These are phyloP conservation scores for Pagetopsis macropterus DNA, from an alignment of 2,797 vertebrate genomes.

Conservation along the genomic window DNA sequence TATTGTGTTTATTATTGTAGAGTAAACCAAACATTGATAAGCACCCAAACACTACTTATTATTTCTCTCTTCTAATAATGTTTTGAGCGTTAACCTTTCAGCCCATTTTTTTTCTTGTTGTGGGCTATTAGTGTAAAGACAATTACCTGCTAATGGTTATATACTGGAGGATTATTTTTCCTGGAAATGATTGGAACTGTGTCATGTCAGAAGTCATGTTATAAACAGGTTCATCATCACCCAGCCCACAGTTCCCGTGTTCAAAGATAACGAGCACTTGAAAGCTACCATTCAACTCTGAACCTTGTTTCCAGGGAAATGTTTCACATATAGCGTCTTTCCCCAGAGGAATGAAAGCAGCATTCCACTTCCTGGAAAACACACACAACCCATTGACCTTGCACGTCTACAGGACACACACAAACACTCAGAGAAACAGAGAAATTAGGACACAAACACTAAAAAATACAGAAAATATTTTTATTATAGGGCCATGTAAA, in stretches of 20 bases:
- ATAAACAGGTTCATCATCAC: slow-evolving; percentile 38
- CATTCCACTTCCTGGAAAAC: slow-evolving; percentile 80
- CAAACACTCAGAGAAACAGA: background rate
- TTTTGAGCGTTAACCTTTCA: background rate
- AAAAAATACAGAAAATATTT: slow-evolving; percentile 68
- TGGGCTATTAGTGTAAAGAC: background rate
- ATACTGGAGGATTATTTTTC: too few relatives aligned
- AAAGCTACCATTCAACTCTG: slow-evolving; percentile 56
- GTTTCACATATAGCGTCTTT: slow-evolving; percentile 36
- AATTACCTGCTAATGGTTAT: background rate
- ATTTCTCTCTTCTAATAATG: background rate
- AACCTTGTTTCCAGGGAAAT: slow-evolving; percentile 58
- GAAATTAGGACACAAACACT: slow-evolving; percentile 25
- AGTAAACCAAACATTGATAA: background rate
- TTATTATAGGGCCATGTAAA: slow-evolving; percentile 73
- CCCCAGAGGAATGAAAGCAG: slow-evolving; percentile 53
- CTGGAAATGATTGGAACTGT: slow-evolving; percentile 9
- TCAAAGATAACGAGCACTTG: slow-evolving; percentile 47
- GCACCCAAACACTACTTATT: background rate
- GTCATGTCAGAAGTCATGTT: slow-evolving; percentile 28
- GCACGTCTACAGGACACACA: slow-evolving; percentile 24
- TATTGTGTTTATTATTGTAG: background rate
- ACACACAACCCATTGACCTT: slow-evolving; percentile 66
- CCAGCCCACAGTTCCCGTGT: slow-evolving; percentile 18
- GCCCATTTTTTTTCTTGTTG: background rate